Conservation (phyloP, 2,113 vertebrate species). For the Antechinus flavipes region DNA sequence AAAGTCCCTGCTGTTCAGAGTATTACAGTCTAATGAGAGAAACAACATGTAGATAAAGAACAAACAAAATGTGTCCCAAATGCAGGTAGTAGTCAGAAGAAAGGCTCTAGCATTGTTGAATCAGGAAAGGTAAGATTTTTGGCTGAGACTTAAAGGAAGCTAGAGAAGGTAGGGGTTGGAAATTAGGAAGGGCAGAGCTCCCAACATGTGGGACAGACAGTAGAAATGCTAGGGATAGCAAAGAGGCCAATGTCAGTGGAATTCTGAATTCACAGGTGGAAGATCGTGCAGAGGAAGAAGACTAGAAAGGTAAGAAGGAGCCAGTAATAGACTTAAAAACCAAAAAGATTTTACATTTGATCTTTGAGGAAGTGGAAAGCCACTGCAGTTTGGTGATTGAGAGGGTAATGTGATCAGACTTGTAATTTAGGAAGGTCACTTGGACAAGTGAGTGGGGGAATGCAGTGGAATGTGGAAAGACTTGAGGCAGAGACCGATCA, state of each 20-base stretch:
- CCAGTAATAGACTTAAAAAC: background rate
- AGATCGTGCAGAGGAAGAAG: background rate
- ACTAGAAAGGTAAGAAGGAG: background rate
- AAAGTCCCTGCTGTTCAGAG: background rate
- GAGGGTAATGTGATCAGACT: background rate
- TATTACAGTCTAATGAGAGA: no score
- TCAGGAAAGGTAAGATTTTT: background rate
- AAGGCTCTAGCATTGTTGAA: background rate
- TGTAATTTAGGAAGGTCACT: background rate
- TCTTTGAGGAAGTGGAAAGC: background rate
- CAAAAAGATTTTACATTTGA: background rate
- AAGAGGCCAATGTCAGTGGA: no score
- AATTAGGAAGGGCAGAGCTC: background rate
- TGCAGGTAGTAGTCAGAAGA: background rate
- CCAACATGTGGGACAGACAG: no score
- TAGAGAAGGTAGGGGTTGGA: background rate
- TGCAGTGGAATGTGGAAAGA: background rate
- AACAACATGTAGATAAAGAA: background rate
- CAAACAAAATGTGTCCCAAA: background rate
- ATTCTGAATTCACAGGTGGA: background rate
- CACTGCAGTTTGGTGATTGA: background rate
- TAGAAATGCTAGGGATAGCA: no score
- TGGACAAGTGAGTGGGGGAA: background rate
- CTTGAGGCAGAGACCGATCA: background rate
- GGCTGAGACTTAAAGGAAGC: background rate